Base-by-base conservation (phyloP, 2,888 invertebrate species). In the Operophtera brumata region DNA sequence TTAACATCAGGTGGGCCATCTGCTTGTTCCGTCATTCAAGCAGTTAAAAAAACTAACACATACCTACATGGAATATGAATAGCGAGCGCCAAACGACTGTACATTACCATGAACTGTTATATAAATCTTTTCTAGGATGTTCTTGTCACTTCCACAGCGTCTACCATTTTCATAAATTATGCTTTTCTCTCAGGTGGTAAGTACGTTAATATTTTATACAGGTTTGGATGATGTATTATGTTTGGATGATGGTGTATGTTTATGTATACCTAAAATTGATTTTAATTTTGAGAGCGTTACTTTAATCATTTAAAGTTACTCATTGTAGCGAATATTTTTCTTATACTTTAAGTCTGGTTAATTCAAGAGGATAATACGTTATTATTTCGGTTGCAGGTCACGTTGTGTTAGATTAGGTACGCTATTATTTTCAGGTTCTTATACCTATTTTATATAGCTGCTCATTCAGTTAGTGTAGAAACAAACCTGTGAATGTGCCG, bases 401-500 rank as follows among this genome's bases (percentile, higher is more conserved):
- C 20, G 20, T 4, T 20, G 20, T 20, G 2, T 4, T 20, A 3
- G 2, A 20, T 3, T 2, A 20, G 4, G 20, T 20, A 4, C 4
- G 2, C 20, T 20, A 20, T 20, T n/a, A n/a, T n/a, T n/a, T n/a
- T 20, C 20, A 20, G 20, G 20, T 20, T n/a, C n/a, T n/a, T n/a
- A 20, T 20, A 20, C 4, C 20, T 20, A 20, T 3, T 20, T 3
- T 20, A 20, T 2, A 20, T 20, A 20, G 20, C 20, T 20, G 20
- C 20, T 20, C 2, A 4, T 20, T 20, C 20, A 20, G 4, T 20
- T n/a, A 36, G 20, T 47, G 30, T 30, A 30, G 30, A 9, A 36
- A 41, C 70, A 59, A 69, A 90, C 90, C 90, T 90, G 90, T 64
- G 89, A 82, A 70, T 89, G 89, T 37, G 88, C 88, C 11, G 89